Percentiles rank a stretch among this genome's conserved stretches.
These are phyloP conservation scores for Ciconia nigra DNA, from an alignment of 2,797 vertebrate genomes.

Conservation along the genomic window DNA sequence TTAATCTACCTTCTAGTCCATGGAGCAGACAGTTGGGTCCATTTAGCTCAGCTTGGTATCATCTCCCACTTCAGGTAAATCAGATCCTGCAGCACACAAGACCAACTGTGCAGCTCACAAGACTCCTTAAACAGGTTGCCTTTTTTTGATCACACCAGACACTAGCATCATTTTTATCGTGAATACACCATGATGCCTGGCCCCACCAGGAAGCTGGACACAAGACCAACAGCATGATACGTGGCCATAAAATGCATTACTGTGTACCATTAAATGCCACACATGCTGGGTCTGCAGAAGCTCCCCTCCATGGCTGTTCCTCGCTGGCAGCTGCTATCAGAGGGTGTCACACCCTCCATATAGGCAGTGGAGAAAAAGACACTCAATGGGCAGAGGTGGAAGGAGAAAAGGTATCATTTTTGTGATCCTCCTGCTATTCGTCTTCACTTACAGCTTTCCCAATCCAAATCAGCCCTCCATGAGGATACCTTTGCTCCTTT, in stretches of 20 bases:
- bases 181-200: neutral
- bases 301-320: neutral
- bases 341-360: neutral
- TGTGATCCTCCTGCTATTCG: neutral
- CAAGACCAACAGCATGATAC: neutral
- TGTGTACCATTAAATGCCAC: neutral
- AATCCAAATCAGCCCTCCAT: neutral
- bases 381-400: neutral
- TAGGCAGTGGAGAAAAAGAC: neutral
- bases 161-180: neutral
- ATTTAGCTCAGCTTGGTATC: neutral
- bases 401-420: neutral
- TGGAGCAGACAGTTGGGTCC: neutral
- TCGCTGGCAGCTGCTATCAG: neutral
- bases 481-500: neutral
- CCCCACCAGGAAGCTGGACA: neutral
- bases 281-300: neutral
- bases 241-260: accelerated
- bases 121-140: neutral
- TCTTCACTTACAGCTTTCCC: neutral
- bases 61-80: neutral
- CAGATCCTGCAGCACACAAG: neutral
- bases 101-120: neutral
- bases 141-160: neutral
- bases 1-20: neutral